A percentile compares a stretch with the other conserved stretches of the same genome.
Conservation (phyloP, 2,113 vertebrate genomes). For the Mesocricetus auratus region DNA sequence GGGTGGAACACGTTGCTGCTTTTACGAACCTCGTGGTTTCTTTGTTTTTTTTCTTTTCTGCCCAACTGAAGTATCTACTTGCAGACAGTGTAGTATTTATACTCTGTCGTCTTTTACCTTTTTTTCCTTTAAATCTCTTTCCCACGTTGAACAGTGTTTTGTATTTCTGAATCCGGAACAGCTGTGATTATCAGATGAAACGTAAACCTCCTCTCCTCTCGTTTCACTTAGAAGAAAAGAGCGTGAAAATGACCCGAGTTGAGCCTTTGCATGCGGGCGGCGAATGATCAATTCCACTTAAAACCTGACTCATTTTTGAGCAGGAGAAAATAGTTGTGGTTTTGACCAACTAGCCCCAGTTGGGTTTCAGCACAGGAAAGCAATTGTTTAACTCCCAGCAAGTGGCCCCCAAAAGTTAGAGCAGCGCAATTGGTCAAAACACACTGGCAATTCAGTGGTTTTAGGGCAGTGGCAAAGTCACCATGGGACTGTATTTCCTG, state of each 20-base stretch:
- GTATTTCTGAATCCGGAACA: constrained; percentile 71
- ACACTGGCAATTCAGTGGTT: background rate
- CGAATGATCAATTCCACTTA: constrained; percentile 44
- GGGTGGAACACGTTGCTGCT: constrained; percentile 11
- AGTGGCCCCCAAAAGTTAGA: constrained; percentile 21
- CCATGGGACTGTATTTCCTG: background rate
- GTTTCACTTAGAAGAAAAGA: constrained; percentile 51
- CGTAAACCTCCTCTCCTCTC: constrained; percentile 27
- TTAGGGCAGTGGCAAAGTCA: background rate
- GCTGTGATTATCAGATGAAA: constrained; percentile 72
- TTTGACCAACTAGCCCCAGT: constrained; percentile 35
- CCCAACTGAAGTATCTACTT: constrained; percentile 65
- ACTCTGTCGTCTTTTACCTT: constrained; percentile 42
- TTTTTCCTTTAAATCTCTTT: constrained; percentile 1
- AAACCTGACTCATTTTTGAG: constrained; percentile 66
- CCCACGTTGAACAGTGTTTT: constrained; percentile 61
- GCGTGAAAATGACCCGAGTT: constrained; percentile 74
- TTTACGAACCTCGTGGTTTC: constrained; percentile 61
- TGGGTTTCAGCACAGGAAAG: background rate
- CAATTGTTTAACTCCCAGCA: background rate
- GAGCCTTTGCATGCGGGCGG: constrained; percentile 23
- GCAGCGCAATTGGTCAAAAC: background rate
- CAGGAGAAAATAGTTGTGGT: constrained; percentile 69
- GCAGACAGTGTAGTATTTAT: constrained; percentile 66
- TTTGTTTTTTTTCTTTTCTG: constrained; percentile 77